Conservation (phyloP, 2,113 vertebrate genomes). For the Oceanodroma tethys region DNA sequence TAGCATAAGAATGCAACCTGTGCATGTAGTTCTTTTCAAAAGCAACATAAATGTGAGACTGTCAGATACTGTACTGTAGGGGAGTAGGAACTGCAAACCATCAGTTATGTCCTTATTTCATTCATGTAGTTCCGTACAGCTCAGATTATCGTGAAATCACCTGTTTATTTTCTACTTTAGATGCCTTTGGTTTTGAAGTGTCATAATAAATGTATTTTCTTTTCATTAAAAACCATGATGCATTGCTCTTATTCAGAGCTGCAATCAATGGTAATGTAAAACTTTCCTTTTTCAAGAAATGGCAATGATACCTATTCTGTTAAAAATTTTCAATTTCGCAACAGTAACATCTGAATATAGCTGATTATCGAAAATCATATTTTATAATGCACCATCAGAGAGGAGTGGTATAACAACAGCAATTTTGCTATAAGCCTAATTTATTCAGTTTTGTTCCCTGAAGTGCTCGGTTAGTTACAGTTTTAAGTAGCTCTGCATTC, state of each 20-base stretch:
- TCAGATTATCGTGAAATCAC: not conserved
- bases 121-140: not conserved
- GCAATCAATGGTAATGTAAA: not conserved
- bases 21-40: not conserved
- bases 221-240: not conserved
- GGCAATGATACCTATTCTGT: not conserved
- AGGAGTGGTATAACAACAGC: not conserved
- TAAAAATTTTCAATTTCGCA: not conserved
- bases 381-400: not conserved
- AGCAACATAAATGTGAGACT: not conserved
- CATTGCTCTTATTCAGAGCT: not conserved
- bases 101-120: not conserved
- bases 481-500: not conserved
- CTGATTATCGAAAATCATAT: not conserved
- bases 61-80: not conserved
- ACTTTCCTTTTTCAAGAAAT: not conserved
- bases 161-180: not conserved
- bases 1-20: not conserved
- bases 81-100: not conserved
- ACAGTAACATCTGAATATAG: not conserved
- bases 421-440: not conserved
- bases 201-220: not conserved
- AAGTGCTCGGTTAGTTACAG: not conserved
- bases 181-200: not conserved
- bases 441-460: not conserved